These are phyloP conservation scores for Perithous albicinctus DNA, from an alignment of 2,888 invertebrate species.

Conservation along the genomic window DNA sequence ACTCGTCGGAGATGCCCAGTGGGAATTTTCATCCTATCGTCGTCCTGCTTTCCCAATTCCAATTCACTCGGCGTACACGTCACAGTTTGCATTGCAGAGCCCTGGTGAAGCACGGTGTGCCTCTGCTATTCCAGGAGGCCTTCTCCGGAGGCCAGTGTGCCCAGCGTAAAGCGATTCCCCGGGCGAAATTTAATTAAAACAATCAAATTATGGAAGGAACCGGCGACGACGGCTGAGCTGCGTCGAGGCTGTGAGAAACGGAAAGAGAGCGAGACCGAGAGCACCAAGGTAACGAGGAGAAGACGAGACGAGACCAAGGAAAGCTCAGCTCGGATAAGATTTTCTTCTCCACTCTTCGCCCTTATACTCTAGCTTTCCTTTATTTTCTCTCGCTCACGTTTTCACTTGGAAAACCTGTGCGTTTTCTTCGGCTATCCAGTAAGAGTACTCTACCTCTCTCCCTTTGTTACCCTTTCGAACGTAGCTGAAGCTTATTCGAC, in stretches of 20 bases:
- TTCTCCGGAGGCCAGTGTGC: slow-evolving; percentile 65
- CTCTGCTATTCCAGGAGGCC: slow-evolving; percentile 55
- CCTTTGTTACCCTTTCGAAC: slow-evolving; percentile 7
- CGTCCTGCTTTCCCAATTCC: slow-evolving; percentile 63
- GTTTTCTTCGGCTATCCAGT: slow-evolving; percentile 1
- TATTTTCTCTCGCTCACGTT: slow-evolving; percentile 58
- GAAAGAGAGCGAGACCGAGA: slow-evolving; percentile 68
- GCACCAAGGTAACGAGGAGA: slow-evolving; percentile 46
- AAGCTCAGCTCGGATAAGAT: slow-evolving; percentile 79
- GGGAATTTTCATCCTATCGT: slow-evolving; percentile 28
- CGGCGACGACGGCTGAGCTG: slow-evolving; percentile 78
- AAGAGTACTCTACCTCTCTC: too few relatives aligned
- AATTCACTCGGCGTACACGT: slow-evolving; percentile 79
- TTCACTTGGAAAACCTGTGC: slow-evolving; percentile 5
- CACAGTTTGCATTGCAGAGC: slow-evolving; percentile 82
- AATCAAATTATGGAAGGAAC: slow-evolving; percentile 84
- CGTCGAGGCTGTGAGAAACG: slow-evolving; percentile 72
- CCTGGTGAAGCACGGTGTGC: slow-evolving; percentile 31
- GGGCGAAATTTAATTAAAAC: slow-evolving; percentile 85
- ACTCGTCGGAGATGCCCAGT: slow-evolving; percentile 3
- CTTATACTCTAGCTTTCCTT: slow-evolving; percentile 76
- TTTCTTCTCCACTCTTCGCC: slow-evolving; percentile 75
- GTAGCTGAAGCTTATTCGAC: neutral
- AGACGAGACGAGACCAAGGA: slow-evolving; percentile 49
- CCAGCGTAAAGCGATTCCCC: slow-evolving; percentile 84